Base-by-base conservation (phyloP, 2,113 vertebrate species). In the Pangasianodon gigas region DNA sequence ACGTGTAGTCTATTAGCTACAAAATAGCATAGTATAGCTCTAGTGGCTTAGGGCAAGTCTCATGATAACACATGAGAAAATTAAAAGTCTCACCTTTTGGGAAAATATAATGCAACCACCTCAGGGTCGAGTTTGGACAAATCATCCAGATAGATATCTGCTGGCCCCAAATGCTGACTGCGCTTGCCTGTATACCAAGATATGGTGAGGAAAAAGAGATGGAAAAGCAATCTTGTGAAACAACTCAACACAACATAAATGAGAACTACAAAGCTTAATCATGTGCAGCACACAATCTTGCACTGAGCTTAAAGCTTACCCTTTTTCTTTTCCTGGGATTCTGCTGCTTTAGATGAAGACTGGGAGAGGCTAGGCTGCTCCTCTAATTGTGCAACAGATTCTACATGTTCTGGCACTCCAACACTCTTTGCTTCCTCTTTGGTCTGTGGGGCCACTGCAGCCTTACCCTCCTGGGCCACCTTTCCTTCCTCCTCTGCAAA, bases 91-190 rank as follows among this genome's bases (percentile, higher is more conserved):
- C 90, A 99, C 98, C 96, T 98, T 88, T 96, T 96, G 0, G 96
- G 96, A 91, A 98, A 97, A 95, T 96, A 97, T 21, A 97, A 96
- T 10, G 97, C 96, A 56, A 96, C 96, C 2, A 96, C 94, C 65
- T 97, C 94, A 9, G 97, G 96, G 29, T 97, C 94, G 58, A 96
- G 94, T 14, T 89, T 95, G 4, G 96, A 93, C 51, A 97, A 92
- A 46, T 97, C 97, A 8, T 98, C 97, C 88, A 97, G 91, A 91
- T 98, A 97, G 95, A 97, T 95, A 32, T 95, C 97, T 56, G 96
- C 94, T 24, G 97, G 97, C 79, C 95, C 96, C 79, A 97, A 93
- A 89, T 95, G 96, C 91, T 95, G 94, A 87, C 94, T 97, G 91
- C 95, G 93, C 92, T 95, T 96, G 60, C 93, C 96, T 96, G 89